These are phyloP conservation scores for Strigamia transsilvanica DNA, from an alignment of 2,888 invertebrate genomes.

Conservation along the genomic window DNA sequence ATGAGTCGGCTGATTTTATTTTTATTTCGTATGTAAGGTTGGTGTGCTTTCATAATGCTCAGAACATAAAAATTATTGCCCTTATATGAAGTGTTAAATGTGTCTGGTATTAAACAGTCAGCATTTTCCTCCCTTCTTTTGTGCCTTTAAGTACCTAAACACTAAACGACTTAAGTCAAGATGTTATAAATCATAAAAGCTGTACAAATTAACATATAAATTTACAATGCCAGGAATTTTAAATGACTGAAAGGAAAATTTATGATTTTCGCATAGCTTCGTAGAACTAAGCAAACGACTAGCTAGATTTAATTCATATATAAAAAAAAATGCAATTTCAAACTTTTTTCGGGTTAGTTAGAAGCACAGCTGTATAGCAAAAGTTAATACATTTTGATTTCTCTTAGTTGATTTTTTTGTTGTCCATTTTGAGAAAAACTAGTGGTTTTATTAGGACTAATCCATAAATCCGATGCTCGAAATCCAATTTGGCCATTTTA, in stretches of 20 bases:
- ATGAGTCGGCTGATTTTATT: no score
- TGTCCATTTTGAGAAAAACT: no score
- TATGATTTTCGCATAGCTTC: neutral
- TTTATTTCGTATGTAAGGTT: neutral
- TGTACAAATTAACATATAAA: neutral
- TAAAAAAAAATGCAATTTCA: no score
- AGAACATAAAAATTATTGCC: neutral
- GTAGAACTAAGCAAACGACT: neutral
- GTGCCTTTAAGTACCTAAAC: neutral
- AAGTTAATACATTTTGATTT: no score
- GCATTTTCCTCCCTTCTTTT: neutral
- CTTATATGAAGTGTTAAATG: neutral
- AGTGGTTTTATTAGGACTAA: neutral
- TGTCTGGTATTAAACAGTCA: neutral
- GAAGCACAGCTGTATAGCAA: no score
- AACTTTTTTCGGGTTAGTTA: no score
- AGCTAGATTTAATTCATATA: neutral
- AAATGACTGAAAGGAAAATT: neutral
- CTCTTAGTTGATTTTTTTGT: no score
- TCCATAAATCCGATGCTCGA: constrained; percentile 2
- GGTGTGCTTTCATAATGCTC: neutral
- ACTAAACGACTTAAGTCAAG: constrained; percentile 3
- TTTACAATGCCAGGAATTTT: neutral
- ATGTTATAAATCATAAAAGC: neutral
- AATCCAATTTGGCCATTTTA: neutral